These are phyloP conservation scores for Hypotaenidia okinawae DNA, from an alignment of 2,797 vertebrate genomes.

Conservation along the genomic window DNA sequence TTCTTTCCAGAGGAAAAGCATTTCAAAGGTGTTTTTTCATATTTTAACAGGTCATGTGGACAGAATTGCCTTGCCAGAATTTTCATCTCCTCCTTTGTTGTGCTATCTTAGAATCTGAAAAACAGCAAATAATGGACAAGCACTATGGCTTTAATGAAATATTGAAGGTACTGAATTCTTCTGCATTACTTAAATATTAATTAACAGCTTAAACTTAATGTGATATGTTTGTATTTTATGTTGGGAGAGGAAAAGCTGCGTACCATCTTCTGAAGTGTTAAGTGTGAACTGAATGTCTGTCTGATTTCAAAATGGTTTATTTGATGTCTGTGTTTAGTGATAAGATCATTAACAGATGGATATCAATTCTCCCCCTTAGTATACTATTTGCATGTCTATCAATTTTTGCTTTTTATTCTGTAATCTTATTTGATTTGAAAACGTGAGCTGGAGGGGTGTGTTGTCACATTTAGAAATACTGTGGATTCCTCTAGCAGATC, in stretches of 20 bases:
- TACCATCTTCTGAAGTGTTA: neutral
- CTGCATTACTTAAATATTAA: neutral
- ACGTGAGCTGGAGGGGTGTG: neutral
- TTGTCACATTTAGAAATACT: neutral
- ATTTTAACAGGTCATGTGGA: slow-evolving; percentile 93
- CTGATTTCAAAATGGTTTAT: neutral
- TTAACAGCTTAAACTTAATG: neutral
- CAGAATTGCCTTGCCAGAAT: slow-evolving; percentile 92
- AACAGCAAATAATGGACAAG: slow-evolving; percentile 97
- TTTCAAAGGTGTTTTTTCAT: slow-evolving; percentile 32
- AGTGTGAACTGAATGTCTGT: neutral
- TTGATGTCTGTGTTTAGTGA: neutral
- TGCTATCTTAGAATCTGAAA: slow-evolving; percentile 95
- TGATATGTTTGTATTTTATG: neutral
- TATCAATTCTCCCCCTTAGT: neutral
- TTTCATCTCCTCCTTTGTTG: slow-evolving; percentile 97
- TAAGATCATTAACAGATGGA: neutral
- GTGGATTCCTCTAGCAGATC: neutral
- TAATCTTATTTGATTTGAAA: neutral
- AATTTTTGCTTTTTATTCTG: neutral
- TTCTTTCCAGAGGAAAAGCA: neutral
- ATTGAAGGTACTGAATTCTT: slow-evolving; percentile 85
- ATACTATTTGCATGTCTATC: neutral
- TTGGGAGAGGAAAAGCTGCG: neutral
- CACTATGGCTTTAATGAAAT: slow-evolving; percentile 98